Evolutionary conservation across 2,797 vertebrate species (phyloP), one percentile per base, ranked within the genome.

Genomic region (Fringilla coelebs): DNA sequence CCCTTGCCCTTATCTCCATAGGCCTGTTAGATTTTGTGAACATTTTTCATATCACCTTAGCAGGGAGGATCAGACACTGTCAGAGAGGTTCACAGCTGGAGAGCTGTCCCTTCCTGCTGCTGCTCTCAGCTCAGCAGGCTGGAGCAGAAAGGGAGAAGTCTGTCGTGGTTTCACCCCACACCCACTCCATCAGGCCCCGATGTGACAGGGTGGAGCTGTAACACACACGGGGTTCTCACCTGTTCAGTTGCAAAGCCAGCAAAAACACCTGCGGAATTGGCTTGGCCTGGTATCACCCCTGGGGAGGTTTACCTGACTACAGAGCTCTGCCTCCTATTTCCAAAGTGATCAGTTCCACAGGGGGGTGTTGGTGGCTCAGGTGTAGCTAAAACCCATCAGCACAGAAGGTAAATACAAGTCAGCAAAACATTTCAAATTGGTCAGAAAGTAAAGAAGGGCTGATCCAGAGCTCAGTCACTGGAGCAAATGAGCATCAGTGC

Each of bases 111-210:
- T 57, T 63, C 43, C 11, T 36, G 31, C 63, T 52, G 41, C 55
- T 57, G 71, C 57, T 51, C 72, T 19, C 65, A 57, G 79, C 51
- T 45, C 79, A 70, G 65, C 65, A 57, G 38, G 43, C 0, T 76
- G 72, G 32, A 63, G 49, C 43, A 71, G 72, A n/a, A 63, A 58
- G 65, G 57, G 24, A 71, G 11, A 31, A 58, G 9, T 28, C 31
- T 76, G 24, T 10, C 45, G 8, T 19, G 43, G 29, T 34, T 29
- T 21, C 57, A 18, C 6, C 41, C 17, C 49, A 7, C 24, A 16
- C 6, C 45, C 29, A 22, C 31, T 13, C 19, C 57, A 26, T 11
- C 49, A 76, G 5, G 13, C 10, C 41, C 0, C 0, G 0, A 1
- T 18, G 41, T 31, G 70, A 40, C 15, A 38, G 0, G 1, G 48